Percentiles rank a stretch among this genome's conserved stretches.
Evolutionary conservation across 2,888 invertebrate species (phyloP).

Genomic region (Campaea margaritaria): DNA sequence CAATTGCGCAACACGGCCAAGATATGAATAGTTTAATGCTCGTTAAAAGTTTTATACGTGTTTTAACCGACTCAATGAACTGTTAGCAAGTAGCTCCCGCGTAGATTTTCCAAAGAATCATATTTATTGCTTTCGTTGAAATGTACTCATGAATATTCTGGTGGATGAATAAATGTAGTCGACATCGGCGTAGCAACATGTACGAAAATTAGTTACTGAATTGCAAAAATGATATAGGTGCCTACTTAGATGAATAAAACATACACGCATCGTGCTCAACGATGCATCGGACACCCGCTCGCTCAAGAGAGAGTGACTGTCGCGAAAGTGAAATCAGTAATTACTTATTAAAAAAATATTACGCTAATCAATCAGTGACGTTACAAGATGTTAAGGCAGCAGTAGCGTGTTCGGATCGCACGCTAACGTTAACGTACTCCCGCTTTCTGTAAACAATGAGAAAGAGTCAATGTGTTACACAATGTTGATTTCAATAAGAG

Average conservation of each 20-base stretch:
- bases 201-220: conserved; percentile 41
- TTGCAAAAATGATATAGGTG: conserved; percentile 43
- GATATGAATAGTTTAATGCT: conserved; percentile 48
- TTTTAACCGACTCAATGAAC: conserved; percentile 15
- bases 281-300: conserved; percentile 56
- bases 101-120: conserved; percentile 7
- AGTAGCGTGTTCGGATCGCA: conserved; percentile 17
- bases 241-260: conserved; percentile 57
- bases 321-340: conserved; percentile 67
- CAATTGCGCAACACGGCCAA: conserved; percentile 46
- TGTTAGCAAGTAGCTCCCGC: conserved; percentile 5
- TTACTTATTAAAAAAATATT: conserved; percentile 35
- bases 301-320: conserved; percentile 65
- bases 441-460: conserved; percentile 22
- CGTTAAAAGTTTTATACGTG: conserved; percentile 42
- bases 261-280: conserved; percentile 52
- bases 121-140: conserved; percentile 27
- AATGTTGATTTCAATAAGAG: conserved; percentile 62
- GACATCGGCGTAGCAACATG: conserved; percentile 41
- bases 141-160: conserved; percentile 37
- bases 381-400: conserved; percentile 12
- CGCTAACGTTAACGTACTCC: conserved; percentile 13
- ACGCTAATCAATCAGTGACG: conserved; percentile 13
- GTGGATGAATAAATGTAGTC: conserved; percentile 36
- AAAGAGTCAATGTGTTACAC: conserved; percentile 35